Base-by-base conservation (phyloP, 2,113 vertebrate genomes). In the Vombatus ursinus region DNA sequence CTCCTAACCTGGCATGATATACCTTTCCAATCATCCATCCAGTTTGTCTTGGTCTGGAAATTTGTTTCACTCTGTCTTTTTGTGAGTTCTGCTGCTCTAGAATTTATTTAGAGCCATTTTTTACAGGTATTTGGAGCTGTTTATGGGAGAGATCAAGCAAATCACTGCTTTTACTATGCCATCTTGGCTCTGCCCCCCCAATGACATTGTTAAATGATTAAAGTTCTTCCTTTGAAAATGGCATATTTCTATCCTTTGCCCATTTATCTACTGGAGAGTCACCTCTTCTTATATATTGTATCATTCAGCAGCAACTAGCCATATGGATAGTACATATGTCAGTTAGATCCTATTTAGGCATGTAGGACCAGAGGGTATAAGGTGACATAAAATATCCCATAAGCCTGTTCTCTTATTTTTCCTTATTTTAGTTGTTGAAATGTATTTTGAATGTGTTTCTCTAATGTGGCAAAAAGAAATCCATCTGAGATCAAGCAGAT, bases 361-460 rank as follows among this genome's bases (percentile, higher is more conserved):
- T 44, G n/a, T n/a, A 22, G 19, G n/a, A 77, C 68, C 68, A 77
- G 68, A 77, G 37, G 4, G 22, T 84, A 44, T 84, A 93, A 50
- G 26, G 0, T 68, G 57, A 91, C 48, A 50, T 0, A 37, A 37
- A 91, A 0, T 0, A 25, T 26, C 9, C 3, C 0, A 26, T 2
- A 24, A 2, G 28, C 19, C 91, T 91, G 92, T 96, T 22, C 52
- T 1, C 16, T 26, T 53, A 84, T 11, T 94, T 90, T 3, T 9
- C 94, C n/a, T 28, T 96, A 84, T 3, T 23, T 25, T 57, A 68
- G 26, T 23, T 31, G 90, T 16, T 7, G n/a, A 3, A 57, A 89
- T 95, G 7, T 68, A 26, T 61, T 94, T 94, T 95, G 22, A 92
- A 92, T 93, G 2, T 51, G 8, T 94, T 93, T 96, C 44, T 93